Evolutionary conservation across 2,797 vertebrate genomes (phyloP), one percentile per base, ranked within the genome.

Genomic region (Ptychadena robeensis): DNA sequence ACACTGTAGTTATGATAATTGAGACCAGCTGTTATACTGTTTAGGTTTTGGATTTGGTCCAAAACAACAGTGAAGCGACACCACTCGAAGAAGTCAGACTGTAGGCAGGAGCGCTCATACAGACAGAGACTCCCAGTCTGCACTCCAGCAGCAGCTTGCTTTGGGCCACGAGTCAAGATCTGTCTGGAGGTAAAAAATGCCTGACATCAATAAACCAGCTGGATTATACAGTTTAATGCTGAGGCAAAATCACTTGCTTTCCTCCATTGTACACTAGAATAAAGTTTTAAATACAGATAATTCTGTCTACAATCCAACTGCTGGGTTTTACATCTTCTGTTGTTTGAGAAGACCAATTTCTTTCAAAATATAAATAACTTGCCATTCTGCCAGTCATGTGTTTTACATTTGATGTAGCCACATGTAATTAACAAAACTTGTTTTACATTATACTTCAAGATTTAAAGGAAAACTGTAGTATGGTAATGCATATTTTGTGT

Each of bases 21-120:
- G 92, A 91, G 92, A 94, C 91, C 96, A 97, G 95, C 95, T 97
- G 95, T 90, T 94, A 88, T 82, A 85, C 89, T 88, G 87, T 90
- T 93, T 88, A 85, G 77, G 67, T 85, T 80, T 89, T 96, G 92
- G 90, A 91, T 73, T 32, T 44, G 59, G 80, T 93, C 94, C 95
- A 96, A 78, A 25, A 40, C 53, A 65, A 85, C 90, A 89, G 91
- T 90, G 91, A 91, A 89, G 87, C 88, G 86, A 87, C 27, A 44
- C 87, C 87, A 86, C 90, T 86, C 87, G 88, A 87, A 79, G 82
- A 87, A 89, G 73, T 63, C 85, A 87, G 79, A 85, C 77, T 80
- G 81, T 78, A 86, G 87, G 80, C 71, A 61, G 53, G 64, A 83
- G 83, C 0, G 30, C 74, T 69, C 84, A 40, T 44, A 28, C 76